phyloP scores from a whole-genome alignment of 2,113 vertebrate species.

The Rafetus swinhoei region DNA sequence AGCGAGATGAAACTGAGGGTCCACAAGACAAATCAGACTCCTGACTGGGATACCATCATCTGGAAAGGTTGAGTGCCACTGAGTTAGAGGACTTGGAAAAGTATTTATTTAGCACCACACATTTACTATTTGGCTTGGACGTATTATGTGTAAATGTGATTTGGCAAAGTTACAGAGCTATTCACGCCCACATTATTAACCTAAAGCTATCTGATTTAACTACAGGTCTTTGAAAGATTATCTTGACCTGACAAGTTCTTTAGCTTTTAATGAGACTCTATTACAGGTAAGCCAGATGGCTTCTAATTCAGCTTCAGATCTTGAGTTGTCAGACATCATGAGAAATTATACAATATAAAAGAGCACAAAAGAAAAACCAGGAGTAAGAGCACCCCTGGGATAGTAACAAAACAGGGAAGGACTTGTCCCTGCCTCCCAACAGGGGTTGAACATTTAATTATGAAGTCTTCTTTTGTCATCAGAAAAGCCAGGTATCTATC shows the following conservation, averaged over 20 bases:
- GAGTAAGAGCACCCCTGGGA: not conserved
- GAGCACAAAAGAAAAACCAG: not conserved
- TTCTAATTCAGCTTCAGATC: not conserved
- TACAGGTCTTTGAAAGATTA: not conserved
- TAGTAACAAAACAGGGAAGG: rapidly evolving
- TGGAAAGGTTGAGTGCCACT: no score
- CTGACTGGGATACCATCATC: no score
- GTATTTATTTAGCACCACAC: constrained; percentile 58
- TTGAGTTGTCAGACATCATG: not conserved
- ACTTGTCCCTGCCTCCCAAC: not conserved
- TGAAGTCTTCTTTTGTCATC: rapidly evolving
- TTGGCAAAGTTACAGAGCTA: constrained; percentile 26
- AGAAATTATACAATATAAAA: not conserved
- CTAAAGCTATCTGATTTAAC: constrained; percentile 11
- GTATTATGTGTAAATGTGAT: not conserved
- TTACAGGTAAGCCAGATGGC: not conserved
- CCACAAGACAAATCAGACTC: no score
- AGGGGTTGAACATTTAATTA: rapidly evolving
- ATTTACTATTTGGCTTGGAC: constrained; percentile 23
- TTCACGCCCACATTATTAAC: not conserved
- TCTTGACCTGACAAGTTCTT: not conserved
- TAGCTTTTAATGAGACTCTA: not conserved
- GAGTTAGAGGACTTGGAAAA: constrained; percentile 28
- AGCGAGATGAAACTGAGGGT: no score
- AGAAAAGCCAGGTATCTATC: rapidly evolving